Percentiles rank a stretch among this genome's conserved stretches.
Conservation (phyloP, 2,797 vertebrate species). For the Cyclopterus lumpus region DNA sequence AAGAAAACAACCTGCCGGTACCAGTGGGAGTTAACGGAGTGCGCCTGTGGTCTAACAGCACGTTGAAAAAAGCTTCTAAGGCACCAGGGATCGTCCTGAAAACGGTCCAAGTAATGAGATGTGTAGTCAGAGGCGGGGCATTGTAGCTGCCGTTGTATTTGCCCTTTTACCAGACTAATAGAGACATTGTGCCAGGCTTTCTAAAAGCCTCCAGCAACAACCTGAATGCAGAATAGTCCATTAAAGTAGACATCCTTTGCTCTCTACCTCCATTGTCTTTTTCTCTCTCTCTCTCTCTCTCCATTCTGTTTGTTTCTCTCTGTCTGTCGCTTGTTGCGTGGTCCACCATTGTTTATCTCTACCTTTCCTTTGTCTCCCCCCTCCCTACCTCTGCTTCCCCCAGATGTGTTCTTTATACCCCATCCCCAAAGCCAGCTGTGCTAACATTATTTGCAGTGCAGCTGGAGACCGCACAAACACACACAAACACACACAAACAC, state of each 20-base stretch:
- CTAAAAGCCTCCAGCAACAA: conserved; percentile 38
- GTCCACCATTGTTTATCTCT: too few species aligned
- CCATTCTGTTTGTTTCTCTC: not conserved
- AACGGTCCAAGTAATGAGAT: conserved; percentile 25
- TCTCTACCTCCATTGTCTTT: conserved; percentile 1
- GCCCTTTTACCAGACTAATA: conserved; percentile 28
- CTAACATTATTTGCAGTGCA: conserved; percentile 24
- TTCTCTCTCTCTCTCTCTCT: too few species aligned
- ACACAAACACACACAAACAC: conserved; percentile 13
- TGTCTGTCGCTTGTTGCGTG: not conserved
- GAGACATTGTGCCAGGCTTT: conserved; percentile 18
- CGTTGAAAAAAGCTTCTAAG: not conserved
- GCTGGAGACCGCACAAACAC: conserved; percentile 26
- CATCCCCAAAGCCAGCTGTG: not conserved
- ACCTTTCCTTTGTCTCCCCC: not conserved
- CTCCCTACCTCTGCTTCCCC: not conserved
- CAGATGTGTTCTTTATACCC: conserved; percentile 15
- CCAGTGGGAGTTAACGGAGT: not conserved
- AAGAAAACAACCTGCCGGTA: not conserved
- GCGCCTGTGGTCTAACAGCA: conserved; percentile 3
- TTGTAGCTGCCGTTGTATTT: conserved; percentile 34
- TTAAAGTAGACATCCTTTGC: conserved; percentile 2
- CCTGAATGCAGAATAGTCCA: conserved; percentile 29
- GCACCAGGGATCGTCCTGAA: not conserved
- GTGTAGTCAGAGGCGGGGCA: not conserved